phyloP scores from a whole-genome alignment of 2,888 invertebrate genomes.

The Mythimna lalbum region DNA sequence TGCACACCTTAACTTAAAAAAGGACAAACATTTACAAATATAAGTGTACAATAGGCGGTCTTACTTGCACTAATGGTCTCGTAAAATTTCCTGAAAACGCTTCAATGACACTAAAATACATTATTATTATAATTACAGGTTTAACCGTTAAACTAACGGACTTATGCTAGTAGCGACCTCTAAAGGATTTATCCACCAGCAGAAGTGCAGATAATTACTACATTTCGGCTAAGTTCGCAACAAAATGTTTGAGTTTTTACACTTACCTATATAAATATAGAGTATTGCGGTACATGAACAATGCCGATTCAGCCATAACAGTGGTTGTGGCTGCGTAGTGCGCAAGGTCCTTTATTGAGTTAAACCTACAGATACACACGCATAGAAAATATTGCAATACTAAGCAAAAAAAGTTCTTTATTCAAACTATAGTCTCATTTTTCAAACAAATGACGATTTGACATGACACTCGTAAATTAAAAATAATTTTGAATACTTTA shows the following conservation, averaged over 20 bases:
- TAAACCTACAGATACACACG: not conserved
- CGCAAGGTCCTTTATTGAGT: not conserved
- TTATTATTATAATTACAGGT: no score
- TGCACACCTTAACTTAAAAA: no score
- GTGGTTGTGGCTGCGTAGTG: no score
- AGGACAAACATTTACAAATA: no score
- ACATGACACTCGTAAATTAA: slow-evolving; percentile 58
- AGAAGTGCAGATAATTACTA: no score
- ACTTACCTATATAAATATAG: not conserved
- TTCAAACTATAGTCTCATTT: slow-evolving; percentile 51
- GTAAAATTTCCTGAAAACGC: no score
- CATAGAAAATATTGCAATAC: slow-evolving; percentile 12
- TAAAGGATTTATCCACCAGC: no score
- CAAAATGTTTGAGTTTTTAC: not conserved
- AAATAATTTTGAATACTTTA: slow-evolving; percentile 76
- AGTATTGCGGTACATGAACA: not conserved
- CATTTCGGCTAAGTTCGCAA: not conserved
- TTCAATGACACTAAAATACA: no score
- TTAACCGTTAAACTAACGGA: no score
- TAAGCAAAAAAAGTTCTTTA: slow-evolving; percentile 41
- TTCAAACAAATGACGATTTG: slow-evolving; percentile 62
- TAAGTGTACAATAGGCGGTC: no score
- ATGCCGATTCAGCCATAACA: not conserved
- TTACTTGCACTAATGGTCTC: no score
- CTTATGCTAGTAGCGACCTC: no score